These are phyloP conservation scores for Torymus texanus DNA, from an alignment of 2,888 invertebrate species.

Conservation along the genomic window DNA sequence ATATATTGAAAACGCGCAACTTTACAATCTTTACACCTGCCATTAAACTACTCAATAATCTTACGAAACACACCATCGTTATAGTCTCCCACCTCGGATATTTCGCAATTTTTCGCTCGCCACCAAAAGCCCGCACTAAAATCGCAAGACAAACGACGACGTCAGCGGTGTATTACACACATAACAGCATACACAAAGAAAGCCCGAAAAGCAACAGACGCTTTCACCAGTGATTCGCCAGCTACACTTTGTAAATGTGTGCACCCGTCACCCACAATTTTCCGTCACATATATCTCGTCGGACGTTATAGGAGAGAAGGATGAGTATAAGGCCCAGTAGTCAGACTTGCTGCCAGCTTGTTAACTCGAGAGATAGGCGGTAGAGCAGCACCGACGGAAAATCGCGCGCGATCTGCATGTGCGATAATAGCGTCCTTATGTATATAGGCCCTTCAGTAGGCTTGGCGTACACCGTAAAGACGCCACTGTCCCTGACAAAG, in stretches of 20 bases:
- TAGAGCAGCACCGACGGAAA: constrained; percentile 59
- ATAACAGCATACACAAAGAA: too few species aligned
- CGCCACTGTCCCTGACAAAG: constrained; percentile 39
- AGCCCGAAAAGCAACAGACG: too few species aligned
- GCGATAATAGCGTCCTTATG: constrained; percentile 38
- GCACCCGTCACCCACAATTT: constrained; percentile 71
- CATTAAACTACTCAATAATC: too few species aligned
- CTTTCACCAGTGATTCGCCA: not conserved
- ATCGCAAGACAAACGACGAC: too few species aligned
- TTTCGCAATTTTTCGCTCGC: too few species aligned
- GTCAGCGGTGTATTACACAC: too few species aligned
- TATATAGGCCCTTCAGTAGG: not conserved
- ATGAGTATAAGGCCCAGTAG: constrained; percentile 63
- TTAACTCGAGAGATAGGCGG: constrained; percentile 65
- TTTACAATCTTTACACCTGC: too few species aligned
- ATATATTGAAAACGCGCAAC: too few species aligned
- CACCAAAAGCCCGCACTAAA: too few species aligned
- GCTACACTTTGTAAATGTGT: constrained; percentile 27
- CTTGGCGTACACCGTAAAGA: constrained; percentile 20
- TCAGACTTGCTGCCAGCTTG: constrained; percentile 75
- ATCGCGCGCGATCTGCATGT: constrained; percentile 53
- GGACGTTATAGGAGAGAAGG: constrained; percentile 10
- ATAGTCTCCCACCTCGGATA: too few species aligned
- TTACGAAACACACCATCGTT: too few species aligned
- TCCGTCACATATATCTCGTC: constrained; percentile 74